A percentile compares a stretch with the other conserved stretches of the same genome.
These are phyloP conservation scores for Halcyon chelicuti DNA, from an alignment of 2,797 vertebrate genomes.

Conservation along the genomic window DNA sequence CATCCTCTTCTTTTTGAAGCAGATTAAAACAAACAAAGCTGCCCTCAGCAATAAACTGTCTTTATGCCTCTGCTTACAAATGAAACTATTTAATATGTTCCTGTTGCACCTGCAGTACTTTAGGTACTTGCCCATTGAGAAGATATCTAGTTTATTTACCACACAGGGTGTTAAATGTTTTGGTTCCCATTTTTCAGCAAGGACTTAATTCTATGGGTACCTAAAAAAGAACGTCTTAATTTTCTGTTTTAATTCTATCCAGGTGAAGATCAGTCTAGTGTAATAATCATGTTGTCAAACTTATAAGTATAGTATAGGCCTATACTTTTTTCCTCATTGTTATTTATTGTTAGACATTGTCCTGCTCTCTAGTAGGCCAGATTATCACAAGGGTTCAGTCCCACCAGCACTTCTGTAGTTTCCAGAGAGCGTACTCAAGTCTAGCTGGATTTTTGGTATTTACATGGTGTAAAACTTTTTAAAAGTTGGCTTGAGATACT, in stretches of 20 bases:
- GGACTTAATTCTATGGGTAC: background rate
- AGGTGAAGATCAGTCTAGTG: background rate
- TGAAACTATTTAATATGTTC: background rate
- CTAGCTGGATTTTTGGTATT: background rate
- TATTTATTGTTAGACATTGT: accelerated
- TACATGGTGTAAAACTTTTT: background rate
- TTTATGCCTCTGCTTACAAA: background rate
- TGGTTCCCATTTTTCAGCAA: background rate
- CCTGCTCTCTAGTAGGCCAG: background rate
- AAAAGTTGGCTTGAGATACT: background rate
- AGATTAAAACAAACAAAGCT: background rate
- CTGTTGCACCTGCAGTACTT: background rate
- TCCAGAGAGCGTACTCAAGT: background rate
- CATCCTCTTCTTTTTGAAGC: background rate
- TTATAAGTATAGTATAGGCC: accelerated
- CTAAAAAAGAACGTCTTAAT: background rate
- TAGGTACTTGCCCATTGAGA: accelerated
- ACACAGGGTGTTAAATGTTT: background rate
- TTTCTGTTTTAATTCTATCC: background rate
- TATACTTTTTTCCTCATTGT: background rate
- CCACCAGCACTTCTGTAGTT: background rate
- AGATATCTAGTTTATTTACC: background rate
- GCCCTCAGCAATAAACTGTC: background rate
- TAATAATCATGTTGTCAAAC: background rate
- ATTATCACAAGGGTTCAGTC: background rate